A percentile compares a stretch with the other conserved stretches of the same genome.
phyloP scores from a whole-genome alignment of 2,888 invertebrate species.

The Caenorhabditis sinica region DNA sequence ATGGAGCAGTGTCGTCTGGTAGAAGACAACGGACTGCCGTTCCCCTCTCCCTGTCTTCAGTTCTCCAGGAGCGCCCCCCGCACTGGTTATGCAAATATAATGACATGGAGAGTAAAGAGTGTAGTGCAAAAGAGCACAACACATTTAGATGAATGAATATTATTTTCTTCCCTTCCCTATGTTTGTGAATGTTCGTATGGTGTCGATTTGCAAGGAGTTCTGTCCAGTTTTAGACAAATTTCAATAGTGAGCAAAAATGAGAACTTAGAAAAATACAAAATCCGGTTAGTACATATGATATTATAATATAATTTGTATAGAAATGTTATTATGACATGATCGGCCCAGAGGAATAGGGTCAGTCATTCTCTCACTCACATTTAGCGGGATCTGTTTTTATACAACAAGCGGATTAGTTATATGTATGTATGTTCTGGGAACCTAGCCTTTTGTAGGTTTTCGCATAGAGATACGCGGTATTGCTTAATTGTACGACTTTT shows the following conservation, averaged over 20 bases:
- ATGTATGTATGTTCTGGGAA: constrained; percentile 53
- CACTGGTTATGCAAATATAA: constrained; percentile 68
- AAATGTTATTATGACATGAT: constrained; percentile 26
- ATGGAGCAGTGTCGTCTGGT: constrained; percentile 21
- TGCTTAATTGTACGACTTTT: constrained; percentile 28
- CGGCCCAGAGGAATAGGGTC: constrained; percentile 32
- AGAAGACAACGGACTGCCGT: constrained; percentile 36
- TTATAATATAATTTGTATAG: constrained; percentile 17
- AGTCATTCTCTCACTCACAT: constrained; percentile 34
- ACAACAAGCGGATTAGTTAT: constrained; percentile 61
- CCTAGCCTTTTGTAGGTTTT: constrained; percentile 25
- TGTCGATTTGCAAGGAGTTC: constrained; percentile 38
- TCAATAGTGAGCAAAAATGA: background rate
- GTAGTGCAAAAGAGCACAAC: constrained; percentile 45
- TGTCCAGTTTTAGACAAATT: constrained; percentile 38
- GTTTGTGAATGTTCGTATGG: constrained; percentile 43
- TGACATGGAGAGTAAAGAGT: constrained; percentile 50
- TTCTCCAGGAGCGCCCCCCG: constrained; percentile 22
- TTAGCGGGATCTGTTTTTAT: constrained; percentile 47
- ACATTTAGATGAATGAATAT: constrained; percentile 60
- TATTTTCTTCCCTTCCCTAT: constrained; percentile 4
- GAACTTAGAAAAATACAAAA: constrained; percentile 13
- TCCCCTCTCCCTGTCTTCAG: background rate
- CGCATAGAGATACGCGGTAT: no score
- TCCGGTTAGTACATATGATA: constrained; percentile 36